Conservation (phyloP, 2,113 vertebrate genomes). For the Rattus rattus region DNA sequence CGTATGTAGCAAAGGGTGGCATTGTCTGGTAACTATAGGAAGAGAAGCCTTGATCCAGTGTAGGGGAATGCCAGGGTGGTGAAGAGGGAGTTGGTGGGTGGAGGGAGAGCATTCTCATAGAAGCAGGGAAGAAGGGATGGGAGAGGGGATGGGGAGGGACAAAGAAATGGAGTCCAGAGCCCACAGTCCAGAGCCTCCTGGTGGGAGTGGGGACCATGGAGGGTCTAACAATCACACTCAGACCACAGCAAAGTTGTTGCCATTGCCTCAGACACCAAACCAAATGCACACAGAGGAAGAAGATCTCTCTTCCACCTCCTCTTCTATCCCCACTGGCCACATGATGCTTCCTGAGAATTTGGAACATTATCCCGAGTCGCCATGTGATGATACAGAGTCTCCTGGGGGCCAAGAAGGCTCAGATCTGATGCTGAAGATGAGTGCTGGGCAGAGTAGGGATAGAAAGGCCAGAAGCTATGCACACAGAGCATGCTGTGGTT, state of each 20-base stretch:
- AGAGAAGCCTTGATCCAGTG: no score
- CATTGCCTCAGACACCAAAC: not conserved
- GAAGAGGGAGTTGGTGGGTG: no score
- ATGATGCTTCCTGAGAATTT: not conserved
- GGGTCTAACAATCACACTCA: not conserved
- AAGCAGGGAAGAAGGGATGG: no score
- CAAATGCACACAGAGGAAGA: no score
- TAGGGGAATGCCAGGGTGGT: no score
- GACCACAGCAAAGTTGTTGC: not conserved
- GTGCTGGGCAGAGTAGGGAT: not conserved
- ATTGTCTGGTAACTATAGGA: no score
- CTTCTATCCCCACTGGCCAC: not conserved
- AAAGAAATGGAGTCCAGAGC: not conserved
- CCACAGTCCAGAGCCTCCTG: not conserved
- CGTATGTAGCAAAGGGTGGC: no score
- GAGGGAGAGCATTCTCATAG: no score
- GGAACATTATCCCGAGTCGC: not conserved
- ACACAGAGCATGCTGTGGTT: rapidly evolving
- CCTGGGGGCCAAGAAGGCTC: not conserved
- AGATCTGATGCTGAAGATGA: not conserved
- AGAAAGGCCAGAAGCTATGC: not conserved
- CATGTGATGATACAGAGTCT: not conserved
- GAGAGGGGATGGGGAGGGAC: no score
- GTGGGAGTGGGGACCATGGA: no score
- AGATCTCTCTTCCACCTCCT: not conserved